A percentile compares a stretch with the other conserved stretches of the same genome.
These are phyloP conservation scores for Phocoena sinus DNA, from an alignment of 2,113 vertebrate species.

Conservation along the genomic window DNA sequence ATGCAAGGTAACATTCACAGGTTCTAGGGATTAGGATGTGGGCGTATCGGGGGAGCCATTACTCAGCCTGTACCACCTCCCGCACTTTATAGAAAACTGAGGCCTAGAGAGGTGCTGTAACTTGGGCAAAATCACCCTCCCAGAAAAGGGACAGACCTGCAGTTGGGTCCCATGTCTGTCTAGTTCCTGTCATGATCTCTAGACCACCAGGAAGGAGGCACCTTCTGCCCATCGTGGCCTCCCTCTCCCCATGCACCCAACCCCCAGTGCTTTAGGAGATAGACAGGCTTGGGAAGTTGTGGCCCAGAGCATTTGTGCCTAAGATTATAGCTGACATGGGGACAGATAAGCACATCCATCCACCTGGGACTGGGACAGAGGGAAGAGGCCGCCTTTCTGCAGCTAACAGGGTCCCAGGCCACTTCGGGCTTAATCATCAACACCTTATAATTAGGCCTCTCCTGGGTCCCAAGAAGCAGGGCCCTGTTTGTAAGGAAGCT, in stretches of 20 bases:
- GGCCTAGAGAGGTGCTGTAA: background rate
- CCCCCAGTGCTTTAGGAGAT: background rate
- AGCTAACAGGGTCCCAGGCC: constrained; percentile 56
- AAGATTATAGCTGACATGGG: background rate
- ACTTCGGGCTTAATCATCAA: constrained; percentile 36
- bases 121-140: background rate
- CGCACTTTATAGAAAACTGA: background rate
- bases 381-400: background rate
- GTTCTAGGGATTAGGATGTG: background rate
- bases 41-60: background rate
- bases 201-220: background rate
- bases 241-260: background rate
- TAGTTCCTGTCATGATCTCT: background rate
- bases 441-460: constrained; percentile 53
- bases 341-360: background rate
- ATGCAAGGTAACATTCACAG: background rate
- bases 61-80: background rate
- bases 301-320: background rate
- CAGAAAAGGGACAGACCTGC: background rate
- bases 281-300: background rate
- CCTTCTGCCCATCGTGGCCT: background rate
- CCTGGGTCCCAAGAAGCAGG: background rate
- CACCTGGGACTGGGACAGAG: constrained; percentile 27
- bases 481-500: constrained; percentile 2
- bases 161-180: background rate